Evolutionary conservation across 2,888 invertebrate genomes (phyloP).

Genomic region (Mythimna impura): DNA sequence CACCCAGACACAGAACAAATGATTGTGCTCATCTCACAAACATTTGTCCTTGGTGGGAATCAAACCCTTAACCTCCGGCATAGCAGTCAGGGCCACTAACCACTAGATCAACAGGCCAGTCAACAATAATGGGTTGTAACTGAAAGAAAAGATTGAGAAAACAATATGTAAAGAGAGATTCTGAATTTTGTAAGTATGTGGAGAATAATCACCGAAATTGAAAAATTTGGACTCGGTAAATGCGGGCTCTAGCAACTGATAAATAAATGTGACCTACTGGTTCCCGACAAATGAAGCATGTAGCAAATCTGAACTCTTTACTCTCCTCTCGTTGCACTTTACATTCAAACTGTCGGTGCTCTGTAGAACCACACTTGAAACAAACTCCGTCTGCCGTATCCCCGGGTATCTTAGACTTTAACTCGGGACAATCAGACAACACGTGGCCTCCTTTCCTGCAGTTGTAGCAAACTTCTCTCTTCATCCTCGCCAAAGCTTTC

Average conservation of each 20-base stretch:
- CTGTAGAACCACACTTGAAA: constrained; percentile 97
- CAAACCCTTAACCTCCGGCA: too few species aligned
- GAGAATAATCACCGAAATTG: background rate
- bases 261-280: constrained; percentile 82
- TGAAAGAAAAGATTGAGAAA: background rate
- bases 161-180: background rate
- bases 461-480: constrained; percentile 94
- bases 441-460: constrained; percentile 95
- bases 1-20: too few species aligned
- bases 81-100: too few species aligned
- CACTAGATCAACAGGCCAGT: too few species aligned
- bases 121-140: background rate
- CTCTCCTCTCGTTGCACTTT: constrained; percentile 90
- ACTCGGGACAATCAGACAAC: constrained; percentile 94
- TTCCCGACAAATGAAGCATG: constrained; percentile 97
- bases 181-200: background rate
- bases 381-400: constrained; percentile 93
- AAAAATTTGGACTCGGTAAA: too few species aligned
- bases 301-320: constrained; percentile 94
- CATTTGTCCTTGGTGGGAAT: too few species aligned
- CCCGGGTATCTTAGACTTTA: constrained; percentile 88
- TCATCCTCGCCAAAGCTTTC: constrained; percentile 92
- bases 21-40: too few species aligned
- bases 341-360: constrained; percentile 94
- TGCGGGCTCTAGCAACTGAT: too few species aligned